Percentiles rank a stretch among this genome's conserved stretches.
Evolutionary conservation across 2,113 vertebrate species (phyloP).

Genomic region (Xiphophorus maculatus): DNA sequence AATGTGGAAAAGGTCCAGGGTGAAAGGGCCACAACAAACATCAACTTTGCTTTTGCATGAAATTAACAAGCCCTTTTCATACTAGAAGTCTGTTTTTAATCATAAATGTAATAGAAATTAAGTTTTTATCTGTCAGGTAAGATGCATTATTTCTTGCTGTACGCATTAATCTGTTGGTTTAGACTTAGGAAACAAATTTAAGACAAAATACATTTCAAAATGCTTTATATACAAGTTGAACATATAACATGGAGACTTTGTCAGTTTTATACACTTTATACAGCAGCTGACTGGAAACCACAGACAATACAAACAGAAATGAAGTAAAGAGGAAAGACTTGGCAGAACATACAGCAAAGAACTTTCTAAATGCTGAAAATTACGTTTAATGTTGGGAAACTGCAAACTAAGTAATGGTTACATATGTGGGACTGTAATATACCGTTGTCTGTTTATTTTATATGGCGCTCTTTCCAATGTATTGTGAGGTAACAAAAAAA

Average conservation of each 20-base stretch:
- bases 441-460: slow-evolving; percentile 12
- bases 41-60: too few species aligned
- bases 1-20: too few species aligned
- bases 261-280: slow-evolving; percentile 81
- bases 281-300: slow-evolving; percentile 80
- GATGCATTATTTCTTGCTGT: not conserved
- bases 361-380: slow-evolving; percentile 43
- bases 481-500: slow-evolving; percentile 16
- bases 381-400: slow-evolving; percentile 43
- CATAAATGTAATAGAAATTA: too few species aligned
- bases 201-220: slow-evolving; percentile 70
- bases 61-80: too few species aligned
- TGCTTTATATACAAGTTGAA: slow-evolving; percentile 84
- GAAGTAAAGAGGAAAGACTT: slow-evolving; percentile 71
- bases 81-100: too few species aligned
- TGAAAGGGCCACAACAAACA: too few species aligned
- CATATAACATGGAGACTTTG: slow-evolving; percentile 79
- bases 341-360: slow-evolving; percentile 64
- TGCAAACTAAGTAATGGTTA: slow-evolving; percentile 49
- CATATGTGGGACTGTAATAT: slow-evolving; percentile 16
- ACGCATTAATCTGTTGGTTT: not conserved
- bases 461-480: slow-evolving; percentile 6
- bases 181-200: not conserved
- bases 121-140: too few species aligned
- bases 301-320: slow-evolving; percentile 76